phyloP scores from a whole-genome alignment of 2,888 invertebrate genomes.

The Caenorhabditis plicata region DNA sequence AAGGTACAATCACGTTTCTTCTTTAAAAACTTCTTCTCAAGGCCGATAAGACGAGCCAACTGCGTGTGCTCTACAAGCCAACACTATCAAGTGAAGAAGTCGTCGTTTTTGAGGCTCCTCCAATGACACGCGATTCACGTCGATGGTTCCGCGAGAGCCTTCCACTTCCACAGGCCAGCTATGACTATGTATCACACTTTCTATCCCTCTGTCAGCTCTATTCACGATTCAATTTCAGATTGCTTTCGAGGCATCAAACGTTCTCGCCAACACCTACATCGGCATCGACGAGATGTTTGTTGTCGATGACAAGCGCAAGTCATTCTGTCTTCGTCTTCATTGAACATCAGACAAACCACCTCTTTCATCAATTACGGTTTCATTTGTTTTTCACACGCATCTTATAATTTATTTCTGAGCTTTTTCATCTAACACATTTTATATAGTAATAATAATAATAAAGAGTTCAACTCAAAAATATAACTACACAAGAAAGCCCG shows the following conservation, averaged over 20 bases:
- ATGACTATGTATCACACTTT: constrained; percentile 58
- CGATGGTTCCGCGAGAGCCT: constrained; percentile 60
- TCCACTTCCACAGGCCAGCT: constrained; percentile 42
- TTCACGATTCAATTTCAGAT: no score
- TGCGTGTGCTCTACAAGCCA: constrained; percentile 43
- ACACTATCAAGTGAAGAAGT: constrained; percentile 33
- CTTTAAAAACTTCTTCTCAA: no score
- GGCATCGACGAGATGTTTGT: constrained; percentile 59
- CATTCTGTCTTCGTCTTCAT: constrained; percentile 38
- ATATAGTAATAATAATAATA: no score
- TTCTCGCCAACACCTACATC: constrained; percentile 48
- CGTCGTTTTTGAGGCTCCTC: constrained; percentile 38
- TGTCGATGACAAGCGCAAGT: constrained; percentile 45
- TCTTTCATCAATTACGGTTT: not conserved
- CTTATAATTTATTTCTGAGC: no score
- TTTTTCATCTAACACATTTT: no score
- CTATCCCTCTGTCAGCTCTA: no score
- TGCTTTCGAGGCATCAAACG: constrained; percentile 54
- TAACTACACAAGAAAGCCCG: no score
- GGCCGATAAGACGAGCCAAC: constrained; percentile 36
- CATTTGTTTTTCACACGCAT: no score
- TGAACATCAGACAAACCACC: not conserved
- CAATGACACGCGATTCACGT: constrained; percentile 34
- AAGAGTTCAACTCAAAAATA: no score
- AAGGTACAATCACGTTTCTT: constrained; percentile 30